Conservation (phyloP, 2,797 vertebrate species). For the Geotria australis region DNA sequence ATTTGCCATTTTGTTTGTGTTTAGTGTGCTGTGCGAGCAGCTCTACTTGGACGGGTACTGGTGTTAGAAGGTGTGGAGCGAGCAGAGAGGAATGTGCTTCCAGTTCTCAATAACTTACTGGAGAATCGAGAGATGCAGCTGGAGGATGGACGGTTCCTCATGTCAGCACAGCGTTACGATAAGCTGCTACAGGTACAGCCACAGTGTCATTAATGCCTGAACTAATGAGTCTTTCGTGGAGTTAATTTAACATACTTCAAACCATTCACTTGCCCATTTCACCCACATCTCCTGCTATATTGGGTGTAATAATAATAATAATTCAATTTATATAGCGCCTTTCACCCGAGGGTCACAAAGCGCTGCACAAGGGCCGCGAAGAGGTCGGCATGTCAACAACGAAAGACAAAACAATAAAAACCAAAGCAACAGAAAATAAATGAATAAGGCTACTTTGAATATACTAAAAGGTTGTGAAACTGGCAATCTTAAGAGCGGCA, state of each 20-base stretch:
- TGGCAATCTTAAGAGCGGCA: no score
- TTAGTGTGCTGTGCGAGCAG: slow-evolving; percentile 79
- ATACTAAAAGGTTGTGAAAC: no score
- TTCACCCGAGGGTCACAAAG: no score
- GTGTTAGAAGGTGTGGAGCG: slow-evolving; percentile 84
- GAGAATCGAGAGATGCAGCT: slow-evolving; percentile 96
- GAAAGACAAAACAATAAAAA: no score
- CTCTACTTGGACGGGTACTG: slow-evolving; percentile 55
- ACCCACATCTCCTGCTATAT: no score
- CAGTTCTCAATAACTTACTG: slow-evolving; percentile 74
- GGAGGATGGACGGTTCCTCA: slow-evolving; percentile 86
- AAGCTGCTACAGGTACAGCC: slow-evolving; percentile 48
- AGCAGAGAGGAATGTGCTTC: slow-evolving; percentile 68
- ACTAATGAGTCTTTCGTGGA: slow-evolving; percentile 1
- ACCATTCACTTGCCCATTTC: not conserved
- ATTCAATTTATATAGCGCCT: no score
- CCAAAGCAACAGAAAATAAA: no score
- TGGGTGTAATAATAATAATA: no score
- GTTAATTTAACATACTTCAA: slow-evolving; percentile 2
- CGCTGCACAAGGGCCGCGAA: no score
- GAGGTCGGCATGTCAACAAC: no score
- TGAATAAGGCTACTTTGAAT: no score
- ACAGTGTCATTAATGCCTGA: not conserved
- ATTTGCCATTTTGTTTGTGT: slow-evolving; percentile 3
- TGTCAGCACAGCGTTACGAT: slow-evolving; percentile 66